phyloP scores from a whole-genome alignment of 2,888 invertebrate species.

The Dicranocentrus wangi region DNA sequence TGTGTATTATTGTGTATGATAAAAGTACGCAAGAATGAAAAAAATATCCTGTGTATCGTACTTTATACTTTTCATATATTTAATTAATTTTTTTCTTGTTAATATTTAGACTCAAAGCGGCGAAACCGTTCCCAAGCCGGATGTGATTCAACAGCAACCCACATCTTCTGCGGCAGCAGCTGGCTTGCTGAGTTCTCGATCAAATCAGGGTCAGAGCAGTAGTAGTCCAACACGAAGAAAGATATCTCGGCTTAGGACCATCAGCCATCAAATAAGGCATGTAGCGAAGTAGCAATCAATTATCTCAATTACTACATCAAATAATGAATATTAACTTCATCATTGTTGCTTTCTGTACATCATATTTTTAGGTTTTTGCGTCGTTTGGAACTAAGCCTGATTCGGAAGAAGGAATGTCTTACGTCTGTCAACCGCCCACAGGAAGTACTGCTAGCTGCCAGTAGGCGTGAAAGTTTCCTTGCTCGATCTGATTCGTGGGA shows the following conservation, averaged over 20 bases:
- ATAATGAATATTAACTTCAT: conserved; percentile 3
- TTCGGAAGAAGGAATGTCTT: conserved; percentile 75
- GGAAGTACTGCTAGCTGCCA: conserved; percentile 37
- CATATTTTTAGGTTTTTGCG: conserved; percentile 79
- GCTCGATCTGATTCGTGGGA: conserved; percentile 66
- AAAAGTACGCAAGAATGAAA: too few species aligned
- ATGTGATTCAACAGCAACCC: conserved; percentile 54
- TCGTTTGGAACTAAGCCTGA: conserved; percentile 82
- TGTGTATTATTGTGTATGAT: too few species aligned
- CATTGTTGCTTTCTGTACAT: background rate
- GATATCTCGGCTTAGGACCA: conserved; percentile 82
- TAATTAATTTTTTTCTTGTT: too few species aligned
- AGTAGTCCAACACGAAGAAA: conserved; percentile 78
- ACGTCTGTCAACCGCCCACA: conserved; percentile 55
- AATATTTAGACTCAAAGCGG: too few species aligned
- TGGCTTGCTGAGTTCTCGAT: conserved; percentile 9
- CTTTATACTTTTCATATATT: too few species aligned
- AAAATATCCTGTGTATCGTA: too few species aligned
- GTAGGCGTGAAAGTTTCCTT: conserved; percentile 59
- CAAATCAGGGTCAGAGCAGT: conserved; percentile 22
- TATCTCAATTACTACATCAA: too few species aligned
- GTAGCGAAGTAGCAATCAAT: background rate
- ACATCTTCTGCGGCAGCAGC: conserved; percentile 20
- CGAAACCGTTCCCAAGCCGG: conserved; percentile 46
- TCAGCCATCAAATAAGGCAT: conserved; percentile 86